Percentiles rank a stretch among this genome's conserved stretches.
These are phyloP conservation scores for Leptosomus discolor DNA, from an alignment of 2,113 vertebrate species.

Conservation along the genomic window DNA sequence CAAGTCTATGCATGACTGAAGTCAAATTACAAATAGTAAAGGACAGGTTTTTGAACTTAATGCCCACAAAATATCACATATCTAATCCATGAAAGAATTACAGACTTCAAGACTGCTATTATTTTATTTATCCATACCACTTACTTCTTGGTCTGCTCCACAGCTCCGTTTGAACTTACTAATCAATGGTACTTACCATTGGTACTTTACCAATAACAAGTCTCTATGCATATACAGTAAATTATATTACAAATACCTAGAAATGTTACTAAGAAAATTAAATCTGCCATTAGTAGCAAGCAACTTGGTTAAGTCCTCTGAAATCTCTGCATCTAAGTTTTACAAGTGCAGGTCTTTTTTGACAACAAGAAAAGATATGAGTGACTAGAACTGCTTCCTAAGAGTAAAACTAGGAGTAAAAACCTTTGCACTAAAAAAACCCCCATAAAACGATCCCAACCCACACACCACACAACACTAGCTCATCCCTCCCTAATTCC, in stretches of 20 bases:
- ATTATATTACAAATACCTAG: background rate
- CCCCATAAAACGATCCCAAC: background rate
- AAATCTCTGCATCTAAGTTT: background rate
- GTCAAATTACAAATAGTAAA: conserved; percentile 65
- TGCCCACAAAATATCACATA: conserved; percentile 67
- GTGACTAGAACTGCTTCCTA: background rate
- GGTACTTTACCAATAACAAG: too few relatives aligned
- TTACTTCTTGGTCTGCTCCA: conserved; percentile 40
- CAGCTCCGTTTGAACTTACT: conserved; percentile 27
- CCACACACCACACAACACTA: background rate
- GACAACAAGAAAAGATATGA: background rate
- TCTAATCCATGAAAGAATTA: conserved; percentile 69
- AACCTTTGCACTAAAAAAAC: background rate
- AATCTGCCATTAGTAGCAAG: background rate
- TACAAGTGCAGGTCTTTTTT: background rate
- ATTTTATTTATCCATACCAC: conserved; percentile 63
- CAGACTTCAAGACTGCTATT: conserved; percentile 55
- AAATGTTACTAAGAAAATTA: background rate
- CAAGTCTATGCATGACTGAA: conserved; percentile 67
- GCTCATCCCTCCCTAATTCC: background rate
- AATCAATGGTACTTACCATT: background rate
- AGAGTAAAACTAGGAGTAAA: background rate
- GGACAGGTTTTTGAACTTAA: conserved; percentile 62
- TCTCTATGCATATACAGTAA: too few relatives aligned
- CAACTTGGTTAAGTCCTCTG: background rate